Percentiles rank a stretch among this genome's conserved stretches.
phyloP scores from a whole-genome alignment of 2,797 vertebrate species.

The Cirrhinus mrigala region DNA sequence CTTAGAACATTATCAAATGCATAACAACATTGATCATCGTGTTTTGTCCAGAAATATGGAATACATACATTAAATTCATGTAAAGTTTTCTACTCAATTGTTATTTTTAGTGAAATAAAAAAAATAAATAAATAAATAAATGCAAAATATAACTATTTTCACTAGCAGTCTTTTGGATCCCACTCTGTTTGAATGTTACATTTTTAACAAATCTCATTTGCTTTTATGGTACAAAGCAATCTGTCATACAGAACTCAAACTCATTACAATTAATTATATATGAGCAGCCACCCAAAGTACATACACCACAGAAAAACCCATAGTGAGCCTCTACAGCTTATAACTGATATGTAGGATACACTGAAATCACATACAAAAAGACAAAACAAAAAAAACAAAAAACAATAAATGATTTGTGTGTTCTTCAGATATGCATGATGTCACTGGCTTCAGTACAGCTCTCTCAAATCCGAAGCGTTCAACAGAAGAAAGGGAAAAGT shows the following conservation, averaged over 20 bases:
- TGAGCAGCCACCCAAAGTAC: neutral
- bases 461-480: constrained; percentile 60
- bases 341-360: neutral
- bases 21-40: neutral
- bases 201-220: neutral
- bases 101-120: neutral
- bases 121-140: too few relatives aligned
- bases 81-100: neutral
- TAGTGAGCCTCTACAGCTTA: neutral
- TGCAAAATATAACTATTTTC: neutral
- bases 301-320: neutral
- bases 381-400: neutral
- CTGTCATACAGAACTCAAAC: neutral
- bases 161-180: neutral
- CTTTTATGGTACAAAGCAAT: too few relatives aligned
- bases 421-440: constrained; percentile 68
- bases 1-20: neutral
- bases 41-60: neutral
- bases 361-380: neutral
- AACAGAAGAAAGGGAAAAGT: constrained; percentile 20
- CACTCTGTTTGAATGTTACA: neutral
- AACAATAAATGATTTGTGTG: neutral
- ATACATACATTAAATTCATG: neutral
- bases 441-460: constrained; percentile 66
- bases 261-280: neutral